These are phyloP conservation scores for Pampus argenteus DNA, from an alignment of 2,797 vertebrate species.

Conservation along the genomic window DNA sequence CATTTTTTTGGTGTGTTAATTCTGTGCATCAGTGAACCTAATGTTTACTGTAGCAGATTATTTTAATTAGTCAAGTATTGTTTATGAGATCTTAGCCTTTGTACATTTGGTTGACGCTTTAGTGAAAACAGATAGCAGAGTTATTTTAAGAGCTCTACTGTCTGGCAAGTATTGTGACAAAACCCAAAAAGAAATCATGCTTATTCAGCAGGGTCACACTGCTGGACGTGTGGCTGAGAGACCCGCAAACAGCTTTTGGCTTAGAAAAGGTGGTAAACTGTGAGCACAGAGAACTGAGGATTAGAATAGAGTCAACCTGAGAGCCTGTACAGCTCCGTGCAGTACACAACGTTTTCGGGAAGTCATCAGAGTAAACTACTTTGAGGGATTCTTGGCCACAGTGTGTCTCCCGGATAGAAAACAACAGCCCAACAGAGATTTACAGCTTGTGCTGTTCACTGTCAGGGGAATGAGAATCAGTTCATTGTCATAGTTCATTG, in stretches of 20 bases:
- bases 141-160: conserved; percentile 60
- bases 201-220: conserved; percentile 44
- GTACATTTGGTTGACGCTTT: conserved; percentile 43
- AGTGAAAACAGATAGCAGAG: conserved; percentile 55
- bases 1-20: not conserved
- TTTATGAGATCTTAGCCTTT: conserved; percentile 46
- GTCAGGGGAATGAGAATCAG: conserved; percentile 24
- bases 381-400: conserved; percentile 38
- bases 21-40: conserved; percentile 20
- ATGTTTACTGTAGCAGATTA: conserved; percentile 32
- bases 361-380: conserved; percentile 37
- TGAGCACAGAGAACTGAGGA: conserved; percentile 24
- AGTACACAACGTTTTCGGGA: conserved; percentile 39
- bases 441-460: conserved; percentile 30
- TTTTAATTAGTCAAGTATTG: conserved; percentile 33
- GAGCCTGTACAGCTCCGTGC: conserved; percentile 23
- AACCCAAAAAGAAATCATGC: conserved; percentile 36
- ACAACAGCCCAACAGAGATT: conserved; percentile 37
- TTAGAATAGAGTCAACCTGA: conserved; percentile 45
- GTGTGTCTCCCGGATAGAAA: conserved; percentile 41
- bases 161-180: conserved; percentile 53
- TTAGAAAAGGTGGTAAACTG: conserved; percentile 27
- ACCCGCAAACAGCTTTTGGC: conserved; percentile 49
- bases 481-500: conserved; percentile 21
- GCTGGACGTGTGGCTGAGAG: conserved; percentile 49